These are phyloP conservation scores for Drosophila hawaiiensis DNA, from an alignment of 2,888 invertebrate species.

Conservation along the genomic window DNA sequence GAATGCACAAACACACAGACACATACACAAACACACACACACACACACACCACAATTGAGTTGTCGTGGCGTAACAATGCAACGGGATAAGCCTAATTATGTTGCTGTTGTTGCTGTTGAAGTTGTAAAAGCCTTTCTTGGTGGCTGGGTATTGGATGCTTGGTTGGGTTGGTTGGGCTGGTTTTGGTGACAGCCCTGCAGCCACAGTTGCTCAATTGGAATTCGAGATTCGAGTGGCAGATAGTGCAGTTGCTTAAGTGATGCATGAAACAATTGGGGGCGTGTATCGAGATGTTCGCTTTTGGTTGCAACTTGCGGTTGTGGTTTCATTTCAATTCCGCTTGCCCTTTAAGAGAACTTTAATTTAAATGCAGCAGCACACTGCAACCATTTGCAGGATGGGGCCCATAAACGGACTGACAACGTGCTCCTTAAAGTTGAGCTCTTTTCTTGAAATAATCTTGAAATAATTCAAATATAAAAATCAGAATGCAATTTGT, in stretches of 20 bases:
- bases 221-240: slow-evolving; percentile 41
- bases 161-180: background rate
- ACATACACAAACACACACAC: background rate
- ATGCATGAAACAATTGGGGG: background rate
- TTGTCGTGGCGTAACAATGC: slow-evolving; percentile 43
- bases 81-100: slow-evolving; percentile 67
- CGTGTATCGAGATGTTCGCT: background rate
- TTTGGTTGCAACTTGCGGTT: slow-evolving; percentile 14
- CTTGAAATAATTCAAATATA: background rate
- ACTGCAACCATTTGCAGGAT: background rate
- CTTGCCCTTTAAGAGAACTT: background rate
- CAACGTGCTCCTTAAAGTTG: background rate
- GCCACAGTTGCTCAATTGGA: slow-evolving; percentile 46
- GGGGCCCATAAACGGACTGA: background rate
- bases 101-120: slow-evolving; percentile 30
- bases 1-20: slow-evolving; percentile 28
- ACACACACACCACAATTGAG: slow-evolving; percentile 8
- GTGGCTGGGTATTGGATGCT: background rate
- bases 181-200: background rate
- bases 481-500: background rate
- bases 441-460: background rate
- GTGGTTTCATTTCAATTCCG: slow-evolving; percentile 22
- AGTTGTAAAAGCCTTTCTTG: background rate
- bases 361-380: background rate
- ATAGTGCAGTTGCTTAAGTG: slow-evolving; percentile 19